phyloP scores from a whole-genome alignment of 2,888 invertebrate genomes.

The Callyntrura guangdongensis region DNA sequence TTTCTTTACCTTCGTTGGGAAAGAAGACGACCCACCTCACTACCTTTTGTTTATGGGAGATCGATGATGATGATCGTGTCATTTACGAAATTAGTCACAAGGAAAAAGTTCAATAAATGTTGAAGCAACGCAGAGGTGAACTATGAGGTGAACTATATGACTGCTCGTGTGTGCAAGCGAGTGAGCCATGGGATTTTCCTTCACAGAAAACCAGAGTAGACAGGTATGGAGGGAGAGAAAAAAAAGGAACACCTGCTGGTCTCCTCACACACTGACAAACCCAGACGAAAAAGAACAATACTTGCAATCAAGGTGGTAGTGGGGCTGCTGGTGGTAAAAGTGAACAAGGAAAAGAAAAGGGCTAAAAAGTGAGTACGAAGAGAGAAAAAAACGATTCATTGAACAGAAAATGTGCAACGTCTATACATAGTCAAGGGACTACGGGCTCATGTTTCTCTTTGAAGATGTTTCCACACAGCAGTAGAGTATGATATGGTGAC shows the following conservation, averaged over 20 bases:
- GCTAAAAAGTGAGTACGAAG: neutral
- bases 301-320: constrained; percentile 72
- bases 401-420: too few species aligned
- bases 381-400: neutral
- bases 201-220: constrained; percentile 31
- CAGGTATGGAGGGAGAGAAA: neutral
- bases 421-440: neutral
- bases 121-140: constrained; percentile 1
- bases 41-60: constrained; percentile 15
- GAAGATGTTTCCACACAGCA: constrained; percentile 2
- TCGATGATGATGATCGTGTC: constrained; percentile 60
- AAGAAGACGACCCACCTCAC: constrained; percentile 40
- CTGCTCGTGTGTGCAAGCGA: constrained; percentile 8
- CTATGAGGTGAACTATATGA: constrained; percentile 30
- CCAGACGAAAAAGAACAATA: constrained; percentile 63
- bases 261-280: constrained; percentile 38
- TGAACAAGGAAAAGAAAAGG: constrained; percentile 1
- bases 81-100: constrained; percentile 72
- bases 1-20: neutral
- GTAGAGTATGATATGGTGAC: neutral
- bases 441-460: neutral
- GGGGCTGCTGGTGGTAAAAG: constrained; percentile 22
- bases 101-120: constrained; percentile 55
- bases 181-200: constrained; percentile 47
- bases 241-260: constrained; percentile 72